phyloP scores from a whole-genome alignment of 2,797 vertebrate genomes.

The Sebastiscus albofasciatus region DNA sequence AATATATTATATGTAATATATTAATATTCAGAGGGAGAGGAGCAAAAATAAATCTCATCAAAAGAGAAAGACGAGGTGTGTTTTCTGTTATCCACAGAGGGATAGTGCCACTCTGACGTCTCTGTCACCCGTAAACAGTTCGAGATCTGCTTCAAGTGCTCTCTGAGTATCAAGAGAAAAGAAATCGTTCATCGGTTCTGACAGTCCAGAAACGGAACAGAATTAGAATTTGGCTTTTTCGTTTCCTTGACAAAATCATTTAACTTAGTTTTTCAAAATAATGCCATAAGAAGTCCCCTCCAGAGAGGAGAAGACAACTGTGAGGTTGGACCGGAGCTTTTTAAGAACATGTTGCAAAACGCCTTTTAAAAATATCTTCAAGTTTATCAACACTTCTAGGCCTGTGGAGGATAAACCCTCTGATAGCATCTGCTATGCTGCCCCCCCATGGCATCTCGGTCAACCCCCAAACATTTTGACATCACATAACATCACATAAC shows the following conservation, averaged over 20 bases:
- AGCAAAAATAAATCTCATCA: conserved; percentile 42
- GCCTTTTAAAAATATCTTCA: conserved; percentile 17
- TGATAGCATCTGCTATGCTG: background rate
- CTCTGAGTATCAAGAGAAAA: background rate
- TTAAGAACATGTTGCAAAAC: conserved; percentile 15
- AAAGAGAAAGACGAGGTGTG: background rate
- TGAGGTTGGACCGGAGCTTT: background rate
- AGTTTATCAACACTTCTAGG: conserved; percentile 29
- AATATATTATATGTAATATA: too few species aligned
- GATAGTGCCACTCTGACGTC: conserved; percentile 14
- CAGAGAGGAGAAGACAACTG: background rate
- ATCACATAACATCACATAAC: conserved; percentile 30
- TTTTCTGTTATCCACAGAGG: conserved; percentile 30
- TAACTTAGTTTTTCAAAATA: conserved; percentile 18
- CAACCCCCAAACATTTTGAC: conserved; percentile 21
- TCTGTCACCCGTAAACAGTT: conserved; percentile 20
- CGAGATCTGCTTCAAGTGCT: conserved; percentile 15
- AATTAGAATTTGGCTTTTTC: conserved; percentile 38
- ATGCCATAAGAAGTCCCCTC: background rate
- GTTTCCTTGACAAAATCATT: background rate
- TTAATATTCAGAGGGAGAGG: conserved; percentile 26
- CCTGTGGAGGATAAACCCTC: conserved; percentile 24
- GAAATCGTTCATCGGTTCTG: background rate
- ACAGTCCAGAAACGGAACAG: conserved; percentile 19
- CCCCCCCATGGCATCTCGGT: conserved; percentile 23